These are phyloP conservation scores for Jacana jacana DNA, from an alignment of 2,113 vertebrate genomes.

Conservation along the genomic window DNA sequence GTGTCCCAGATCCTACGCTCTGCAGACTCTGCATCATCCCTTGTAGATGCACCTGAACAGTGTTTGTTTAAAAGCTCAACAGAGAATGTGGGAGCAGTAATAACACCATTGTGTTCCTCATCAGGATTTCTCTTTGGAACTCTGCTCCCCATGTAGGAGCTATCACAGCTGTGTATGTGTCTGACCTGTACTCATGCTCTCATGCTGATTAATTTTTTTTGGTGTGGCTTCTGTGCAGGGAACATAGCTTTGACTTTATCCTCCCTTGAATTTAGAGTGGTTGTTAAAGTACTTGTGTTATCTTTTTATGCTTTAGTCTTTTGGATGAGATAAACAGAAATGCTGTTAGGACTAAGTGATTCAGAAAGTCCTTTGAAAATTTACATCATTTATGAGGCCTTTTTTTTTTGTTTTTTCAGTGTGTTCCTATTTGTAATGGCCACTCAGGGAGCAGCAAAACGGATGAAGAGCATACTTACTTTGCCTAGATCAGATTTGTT, in stretches of 20 bases:
- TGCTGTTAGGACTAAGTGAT: not conserved
- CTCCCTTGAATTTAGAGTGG: not conserved
- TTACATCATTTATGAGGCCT: not conserved
- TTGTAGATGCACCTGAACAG: not conserved
- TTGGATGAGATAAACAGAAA: not conserved
- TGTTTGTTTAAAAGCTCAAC: not conserved
- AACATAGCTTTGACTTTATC: not conserved
- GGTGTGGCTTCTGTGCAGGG: not conserved
- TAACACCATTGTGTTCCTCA: not conserved
- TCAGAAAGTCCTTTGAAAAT: not conserved
- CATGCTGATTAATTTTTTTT: not conserved
- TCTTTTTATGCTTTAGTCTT: not conserved
- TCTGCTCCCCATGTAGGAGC: fast-evolving
- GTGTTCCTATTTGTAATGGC: not conserved
- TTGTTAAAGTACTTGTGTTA: not conserved
- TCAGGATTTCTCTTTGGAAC: not conserved
- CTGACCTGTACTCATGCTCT: not conserved
- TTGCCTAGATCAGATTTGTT: not conserved
- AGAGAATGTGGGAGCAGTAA: not conserved
- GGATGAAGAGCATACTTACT: not conserved
- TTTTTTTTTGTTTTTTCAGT: not conserved
- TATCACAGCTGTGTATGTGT: not conserved
- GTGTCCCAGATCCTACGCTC: not conserved
- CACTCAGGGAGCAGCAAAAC: not conserved
- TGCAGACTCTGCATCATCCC: not conserved